Base-by-base conservation (phyloP, 2,113 vertebrate genomes). In the Meleagris gallopavo region DNA sequence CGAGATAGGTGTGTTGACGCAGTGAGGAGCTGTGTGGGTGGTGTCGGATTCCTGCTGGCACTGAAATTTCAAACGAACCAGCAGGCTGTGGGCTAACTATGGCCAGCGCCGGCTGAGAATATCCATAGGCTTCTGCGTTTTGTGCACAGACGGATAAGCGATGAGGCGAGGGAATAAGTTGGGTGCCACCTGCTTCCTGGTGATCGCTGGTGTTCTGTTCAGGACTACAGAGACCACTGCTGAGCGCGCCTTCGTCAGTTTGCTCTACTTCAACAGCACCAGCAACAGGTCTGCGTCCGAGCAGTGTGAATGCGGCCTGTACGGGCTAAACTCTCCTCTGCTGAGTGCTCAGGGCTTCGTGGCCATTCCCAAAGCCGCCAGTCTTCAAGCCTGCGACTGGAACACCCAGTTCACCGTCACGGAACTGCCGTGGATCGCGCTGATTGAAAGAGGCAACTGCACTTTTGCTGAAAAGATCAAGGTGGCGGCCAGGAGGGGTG, bases 401-500 rank as follows among this genome's bases (percentile, higher is more conserved):
- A 55, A 97, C 20, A 97, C 97, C 3, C 36, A 86, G 6, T 98
- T 98, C 90, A 94, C 76, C 5, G 3, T 85, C 71, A 69, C 32
- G 0, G 7, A 83, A 4, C 52, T 74, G 1, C 94, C 97, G 0
- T 99, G 99, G 99, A 98, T 99, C 74, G 99, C 99, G 0, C 97
- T 99, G 65, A 97, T 99, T 8, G 98, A 99, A 97, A 97, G 98
- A 85, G 99, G 99, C n/a, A 98, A 98, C 78, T 99, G 99, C 84
- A 98, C 88, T 41, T 98, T 99, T 94, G 96, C 98, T 2, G 96
- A 98, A 67, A 99, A 99, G 97, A 99, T 99, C 38, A 92, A 95
- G 2, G 94, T 88, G 25, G 99, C 98, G 1, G 52, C 93, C 73
- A 84, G 22, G 48, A 97, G 88, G 17, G 98, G 98, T 8, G 98